Conservation (phyloP, 2,797 vertebrate genomes). For the Lepus oiostolus region DNA sequence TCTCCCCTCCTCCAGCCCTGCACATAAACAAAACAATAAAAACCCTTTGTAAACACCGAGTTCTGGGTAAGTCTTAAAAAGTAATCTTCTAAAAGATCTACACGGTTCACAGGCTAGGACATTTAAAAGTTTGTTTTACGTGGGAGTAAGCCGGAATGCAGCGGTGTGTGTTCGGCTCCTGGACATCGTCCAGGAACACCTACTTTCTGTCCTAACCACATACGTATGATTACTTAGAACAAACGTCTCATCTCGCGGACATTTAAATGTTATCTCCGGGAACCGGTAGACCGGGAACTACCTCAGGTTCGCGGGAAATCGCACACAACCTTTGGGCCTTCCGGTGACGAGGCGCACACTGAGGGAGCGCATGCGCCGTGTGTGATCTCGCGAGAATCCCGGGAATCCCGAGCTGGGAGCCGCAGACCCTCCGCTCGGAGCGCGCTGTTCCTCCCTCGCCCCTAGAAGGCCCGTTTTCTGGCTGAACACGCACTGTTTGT, state of each 20-base stretch:
- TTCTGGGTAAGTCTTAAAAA: constrained; percentile 74
- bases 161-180: constrained; percentile 86
- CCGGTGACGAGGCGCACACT: not conserved
- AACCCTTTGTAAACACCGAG: constrained; percentile 40
- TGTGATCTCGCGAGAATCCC: not conserved
- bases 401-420: not conserved
- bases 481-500: constrained; percentile 74
- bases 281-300: constrained; percentile 63
- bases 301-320: constrained; percentile 53
- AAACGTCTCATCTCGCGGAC: constrained; percentile 72
- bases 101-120: constrained; percentile 77
- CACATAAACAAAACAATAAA: not conserved
- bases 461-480: not conserved
- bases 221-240: constrained; percentile 81
- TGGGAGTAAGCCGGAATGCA: constrained; percentile 85
- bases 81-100: constrained; percentile 82
- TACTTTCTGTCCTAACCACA: constrained; percentile 86
- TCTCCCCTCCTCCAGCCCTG: not conserved
- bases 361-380: not conserved
- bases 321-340: constrained; percentile 32
- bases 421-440: not conserved
- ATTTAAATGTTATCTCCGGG: constrained; percentile 78
- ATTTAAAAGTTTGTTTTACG: constrained; percentile 83
- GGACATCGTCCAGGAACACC: constrained; percentile 85
- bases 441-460: constrained; percentile 38